Evolutionary conservation across 2,113 vertebrate genomes (phyloP).

Genomic region (Crotalus viridis): DNA sequence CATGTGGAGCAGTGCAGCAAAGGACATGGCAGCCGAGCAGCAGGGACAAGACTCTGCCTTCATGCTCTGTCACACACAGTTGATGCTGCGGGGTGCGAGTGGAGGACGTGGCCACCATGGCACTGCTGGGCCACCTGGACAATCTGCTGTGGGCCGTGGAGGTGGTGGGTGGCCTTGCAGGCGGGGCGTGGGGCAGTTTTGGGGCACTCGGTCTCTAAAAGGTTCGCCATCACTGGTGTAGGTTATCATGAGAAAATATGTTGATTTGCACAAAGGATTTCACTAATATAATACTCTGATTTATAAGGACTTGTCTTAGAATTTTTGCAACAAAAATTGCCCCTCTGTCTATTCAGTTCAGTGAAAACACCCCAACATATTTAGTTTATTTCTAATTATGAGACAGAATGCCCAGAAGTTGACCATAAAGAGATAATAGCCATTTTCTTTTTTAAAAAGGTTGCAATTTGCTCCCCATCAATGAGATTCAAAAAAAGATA

Average conservation of each 20-base stretch:
- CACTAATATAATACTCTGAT: not conserved
- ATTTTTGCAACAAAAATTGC: not conserved
- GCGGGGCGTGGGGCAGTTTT: too few species aligned
- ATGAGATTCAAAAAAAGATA: not conserved
- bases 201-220: too few species aligned
- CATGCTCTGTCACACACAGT: too few species aligned
- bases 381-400: not conserved
- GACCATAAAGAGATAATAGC: not conserved
- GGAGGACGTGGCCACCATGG: too few species aligned
- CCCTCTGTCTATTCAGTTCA: not conserved
- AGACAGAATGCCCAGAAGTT: not conserved
- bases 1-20: too few species aligned
- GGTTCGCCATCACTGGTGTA: not conserved
- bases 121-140: too few species aligned
- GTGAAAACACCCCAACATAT: not conserved
- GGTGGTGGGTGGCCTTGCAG: too few species aligned
- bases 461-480: not conserved
- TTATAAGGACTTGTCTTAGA: not conserved
- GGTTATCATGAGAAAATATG: not conserved
- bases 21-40: too few species aligned
- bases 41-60: too few species aligned
- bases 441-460: not conserved
- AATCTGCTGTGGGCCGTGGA: too few species aligned
- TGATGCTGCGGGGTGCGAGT: too few species aligned
- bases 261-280: not conserved